phyloP scores from a whole-genome alignment of 2,888 invertebrate genomes.

The Xestia xanthographa region DNA sequence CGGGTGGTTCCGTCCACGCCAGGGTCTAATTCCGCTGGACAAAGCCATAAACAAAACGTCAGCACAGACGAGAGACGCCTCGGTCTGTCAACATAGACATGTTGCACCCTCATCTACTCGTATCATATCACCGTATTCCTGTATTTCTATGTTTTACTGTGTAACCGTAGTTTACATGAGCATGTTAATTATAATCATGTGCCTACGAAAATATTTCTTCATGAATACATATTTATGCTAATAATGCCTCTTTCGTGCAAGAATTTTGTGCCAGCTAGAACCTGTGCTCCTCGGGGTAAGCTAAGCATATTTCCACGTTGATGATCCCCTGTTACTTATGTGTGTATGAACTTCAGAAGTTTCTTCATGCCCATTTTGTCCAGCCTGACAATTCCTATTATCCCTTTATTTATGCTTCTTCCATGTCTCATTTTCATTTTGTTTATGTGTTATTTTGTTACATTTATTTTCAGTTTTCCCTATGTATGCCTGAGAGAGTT shows the following conservation, averaged over 20 bases:
- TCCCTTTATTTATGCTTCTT: constrained; percentile 52
- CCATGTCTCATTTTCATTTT: constrained; percentile 68
- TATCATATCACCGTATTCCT: constrained; percentile 78
- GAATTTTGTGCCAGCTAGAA: constrained; percentile 40
- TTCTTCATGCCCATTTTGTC: constrained; percentile 11
- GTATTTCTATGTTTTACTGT: constrained; percentile 83
- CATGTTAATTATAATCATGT: constrained; percentile 84
- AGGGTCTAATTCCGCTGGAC: constrained; percentile 90
- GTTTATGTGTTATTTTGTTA: constrained; percentile 78
- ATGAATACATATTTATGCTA: constrained; percentile 62
- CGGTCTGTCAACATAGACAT: constrained; percentile 89
- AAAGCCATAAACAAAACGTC: constrained; percentile 90
- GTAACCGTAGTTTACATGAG: constrained; percentile 83
- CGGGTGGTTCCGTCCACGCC: constrained; percentile 82
- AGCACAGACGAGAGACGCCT: constrained; percentile 88
- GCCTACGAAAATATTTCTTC: constrained; percentile 57
- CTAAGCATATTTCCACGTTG: constrained; percentile 28
- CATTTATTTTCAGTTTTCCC: constrained; percentile 89
- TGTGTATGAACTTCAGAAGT: constrained; percentile 7
- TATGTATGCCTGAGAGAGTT: constrained; percentile 91
- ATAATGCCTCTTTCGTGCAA: constrained; percentile 39
- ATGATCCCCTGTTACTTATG: neutral
- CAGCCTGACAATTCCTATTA: constrained; percentile 4
- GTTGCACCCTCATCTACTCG: constrained; percentile 78
- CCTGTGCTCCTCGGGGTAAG: constrained; percentile 25